phyloP scores from a whole-genome alignment of 35 echinoderm and acorn worm species.

The Strongylocentrotus purpuratus region DNA sequence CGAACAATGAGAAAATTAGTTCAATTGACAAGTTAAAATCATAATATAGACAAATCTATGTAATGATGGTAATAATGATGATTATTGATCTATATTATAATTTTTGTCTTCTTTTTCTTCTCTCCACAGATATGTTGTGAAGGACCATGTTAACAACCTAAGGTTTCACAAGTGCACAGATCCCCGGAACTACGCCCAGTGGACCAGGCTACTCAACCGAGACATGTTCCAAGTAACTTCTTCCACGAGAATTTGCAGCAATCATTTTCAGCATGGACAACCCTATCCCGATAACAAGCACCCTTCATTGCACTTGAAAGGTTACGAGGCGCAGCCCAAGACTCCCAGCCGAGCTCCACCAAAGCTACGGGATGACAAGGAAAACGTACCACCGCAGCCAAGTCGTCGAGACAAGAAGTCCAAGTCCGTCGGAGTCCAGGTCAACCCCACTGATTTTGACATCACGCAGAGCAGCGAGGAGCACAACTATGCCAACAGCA shows the following conservation, averaged over 20 bases:
- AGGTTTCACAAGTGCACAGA: slow-evolving; percentile 42
- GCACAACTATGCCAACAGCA: neutral
- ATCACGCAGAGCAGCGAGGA: neutral
- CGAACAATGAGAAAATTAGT: too few relatives aligned
- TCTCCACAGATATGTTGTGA: neutral
- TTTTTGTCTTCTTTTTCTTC: neutral
- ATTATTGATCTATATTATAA: neutral
- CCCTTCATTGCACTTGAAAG: slow-evolving; percentile 53
- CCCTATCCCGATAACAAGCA: slow-evolving; percentile 43
- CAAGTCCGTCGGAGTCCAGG: slow-evolving; percentile 30
- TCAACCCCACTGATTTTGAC: neutral
- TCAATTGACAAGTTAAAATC: too few relatives aligned
- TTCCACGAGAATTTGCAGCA: slow-evolving; percentile 56
- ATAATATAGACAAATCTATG: too few relatives aligned
- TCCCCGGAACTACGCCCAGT: too few relatives aligned
- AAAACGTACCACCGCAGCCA: neutral
- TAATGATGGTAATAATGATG: too few relatives aligned
- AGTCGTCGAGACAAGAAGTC: neutral
- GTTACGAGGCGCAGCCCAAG: neutral
- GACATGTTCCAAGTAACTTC: neutral
- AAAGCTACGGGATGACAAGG: neutral
- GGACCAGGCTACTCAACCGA: too few relatives aligned
- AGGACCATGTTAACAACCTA: slow-evolving; percentile 15
- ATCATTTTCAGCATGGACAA: slow-evolving; percentile 56
- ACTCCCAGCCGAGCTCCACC: slow-evolving; percentile 19